A percentile compares a stretch with the other conserved stretches of the same genome.
Conservation (phyloP, 2,888 invertebrate genomes). For the Stenodera caucasica region DNA sequence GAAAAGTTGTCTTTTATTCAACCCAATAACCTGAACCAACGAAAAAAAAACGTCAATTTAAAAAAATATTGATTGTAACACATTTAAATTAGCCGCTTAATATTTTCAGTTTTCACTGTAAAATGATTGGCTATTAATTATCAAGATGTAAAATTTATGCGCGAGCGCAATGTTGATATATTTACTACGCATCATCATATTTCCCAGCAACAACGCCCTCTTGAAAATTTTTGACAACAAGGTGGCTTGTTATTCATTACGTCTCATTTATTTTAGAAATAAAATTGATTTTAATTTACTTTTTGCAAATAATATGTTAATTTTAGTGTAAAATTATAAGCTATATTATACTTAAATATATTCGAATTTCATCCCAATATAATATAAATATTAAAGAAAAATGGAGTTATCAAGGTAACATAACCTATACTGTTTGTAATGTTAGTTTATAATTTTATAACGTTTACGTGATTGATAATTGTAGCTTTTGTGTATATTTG, state of each 20-base stretch:
- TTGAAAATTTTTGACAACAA: too few species aligned
- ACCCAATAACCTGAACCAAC: not conserved
- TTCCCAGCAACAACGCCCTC: too few species aligned
- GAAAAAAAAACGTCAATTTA: too few species aligned
- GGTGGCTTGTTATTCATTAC: too few species aligned
- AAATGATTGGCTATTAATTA: not conserved
- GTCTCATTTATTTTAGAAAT: too few species aligned
- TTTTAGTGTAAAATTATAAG: too few species aligned
- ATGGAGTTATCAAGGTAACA: conserved; percentile 26
- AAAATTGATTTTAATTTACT: too few species aligned
- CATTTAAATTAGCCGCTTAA: not conserved
- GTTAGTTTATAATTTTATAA: not conserved
- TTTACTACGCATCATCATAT: too few species aligned
- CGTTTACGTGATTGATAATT: not conserved
- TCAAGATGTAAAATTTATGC: not conserved
- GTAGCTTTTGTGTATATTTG: not conserved
- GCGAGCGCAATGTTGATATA: not conserved
- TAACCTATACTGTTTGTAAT: conserved; percentile 9
- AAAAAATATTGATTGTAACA: not conserved
- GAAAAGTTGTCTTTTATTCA: conserved; percentile 30
- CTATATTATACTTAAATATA: too few species aligned
- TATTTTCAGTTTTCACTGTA: not conserved
- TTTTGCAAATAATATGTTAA: too few species aligned
- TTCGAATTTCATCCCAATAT: too few species aligned
- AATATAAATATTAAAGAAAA: not conserved